Evolutionary conservation across 1,140 invertebrate species (phyloP).

Genomic region (Apis florea): DNA sequence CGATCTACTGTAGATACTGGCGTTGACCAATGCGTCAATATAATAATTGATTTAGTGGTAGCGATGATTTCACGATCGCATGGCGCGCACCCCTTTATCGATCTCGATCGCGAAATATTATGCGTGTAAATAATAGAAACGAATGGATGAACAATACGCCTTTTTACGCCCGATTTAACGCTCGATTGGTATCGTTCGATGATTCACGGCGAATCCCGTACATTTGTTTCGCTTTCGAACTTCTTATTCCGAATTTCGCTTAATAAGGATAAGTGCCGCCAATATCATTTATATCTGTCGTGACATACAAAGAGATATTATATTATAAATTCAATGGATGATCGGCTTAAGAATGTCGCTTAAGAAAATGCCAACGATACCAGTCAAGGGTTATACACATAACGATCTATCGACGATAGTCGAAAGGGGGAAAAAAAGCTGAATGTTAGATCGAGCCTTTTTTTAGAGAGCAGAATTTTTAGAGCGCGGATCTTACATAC

Average conservation of each 20-base stretch:
- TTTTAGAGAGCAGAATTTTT: slow-evolving; percentile 16
- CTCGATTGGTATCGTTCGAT: neutral
- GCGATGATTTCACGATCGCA: neutral
- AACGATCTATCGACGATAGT: neutral
- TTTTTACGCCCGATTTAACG: neutral
- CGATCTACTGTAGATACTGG: neutral
- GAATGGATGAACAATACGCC: neutral
- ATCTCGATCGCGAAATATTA: neutral
- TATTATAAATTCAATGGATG: too few species aligned
- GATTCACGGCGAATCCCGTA: neutral
- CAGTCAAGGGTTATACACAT: neutral
- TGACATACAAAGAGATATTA: too few species aligned
- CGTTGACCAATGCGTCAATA: neutral
- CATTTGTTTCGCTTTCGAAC: too few species aligned
- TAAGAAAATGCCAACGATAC: neutral
- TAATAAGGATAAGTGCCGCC: too few species aligned
- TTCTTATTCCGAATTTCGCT: too few species aligned
- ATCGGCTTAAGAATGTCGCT: too few species aligned
- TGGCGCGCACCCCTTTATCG: neutral
- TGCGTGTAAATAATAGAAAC: neutral
- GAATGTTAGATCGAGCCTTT: neutral
- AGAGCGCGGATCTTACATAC: neutral
- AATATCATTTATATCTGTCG: too few species aligned
- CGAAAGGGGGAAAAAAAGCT: neutral
- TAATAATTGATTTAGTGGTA: neutral